Evolutionary conservation across 1,140 invertebrate genomes (phyloP).

Genomic region (Tribolium castaneum): DNA sequence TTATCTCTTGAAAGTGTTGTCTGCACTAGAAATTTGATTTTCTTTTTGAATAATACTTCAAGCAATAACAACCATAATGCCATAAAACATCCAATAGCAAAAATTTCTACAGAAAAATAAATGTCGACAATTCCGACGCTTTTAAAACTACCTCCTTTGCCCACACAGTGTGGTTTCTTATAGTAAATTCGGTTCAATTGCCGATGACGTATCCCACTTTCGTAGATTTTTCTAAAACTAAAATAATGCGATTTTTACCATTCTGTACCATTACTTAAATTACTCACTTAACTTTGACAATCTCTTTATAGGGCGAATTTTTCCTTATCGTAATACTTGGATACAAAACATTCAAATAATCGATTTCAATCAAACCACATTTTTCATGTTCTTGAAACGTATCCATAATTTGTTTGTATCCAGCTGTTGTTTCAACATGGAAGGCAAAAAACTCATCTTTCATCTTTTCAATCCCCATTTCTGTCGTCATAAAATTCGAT

Average conservation of each 20-base stretch:
- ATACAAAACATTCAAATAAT: slow-evolving; percentile 67
- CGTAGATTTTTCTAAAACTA: slow-evolving; percentile 68
- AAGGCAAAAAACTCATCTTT: slow-evolving; percentile 71
- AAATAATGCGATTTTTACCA: too few relatives aligned
- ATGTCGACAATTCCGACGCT: slow-evolving; percentile 46
- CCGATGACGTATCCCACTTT: slow-evolving; percentile 68
- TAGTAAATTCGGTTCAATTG: slow-evolving; percentile 68
- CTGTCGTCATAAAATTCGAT: slow-evolving; percentile 66
- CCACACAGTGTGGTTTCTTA: slow-evolving; percentile 67
- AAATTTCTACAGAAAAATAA: slow-evolving; percentile 45
- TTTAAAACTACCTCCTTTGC: slow-evolving; percentile 43
- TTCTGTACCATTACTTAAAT: not conserved
- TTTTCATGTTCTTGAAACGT: slow-evolving; percentile 73
- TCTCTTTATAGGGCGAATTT: slow-evolving; percentile 69
- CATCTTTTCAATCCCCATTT: slow-evolving; percentile 68
- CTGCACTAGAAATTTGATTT: too few relatives aligned
- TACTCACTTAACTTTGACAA: slow-evolving; percentile 69
- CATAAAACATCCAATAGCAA: slow-evolving; percentile 30
- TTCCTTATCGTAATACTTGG: slow-evolving; percentile 68
- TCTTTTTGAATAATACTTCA: slow-evolving; percentile 25
- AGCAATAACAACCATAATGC: slow-evolving; percentile 27
- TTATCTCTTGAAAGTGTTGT: too few relatives aligned
- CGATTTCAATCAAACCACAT: slow-evolving; percentile 71
- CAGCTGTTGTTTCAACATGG: slow-evolving; percentile 68
- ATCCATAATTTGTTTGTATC: slow-evolving; percentile 70